Evolutionary conservation across 1,140 invertebrate genomes (phyloP), one percentile per base, ranked within the genome.

Genomic region (Apis florea): DNA sequence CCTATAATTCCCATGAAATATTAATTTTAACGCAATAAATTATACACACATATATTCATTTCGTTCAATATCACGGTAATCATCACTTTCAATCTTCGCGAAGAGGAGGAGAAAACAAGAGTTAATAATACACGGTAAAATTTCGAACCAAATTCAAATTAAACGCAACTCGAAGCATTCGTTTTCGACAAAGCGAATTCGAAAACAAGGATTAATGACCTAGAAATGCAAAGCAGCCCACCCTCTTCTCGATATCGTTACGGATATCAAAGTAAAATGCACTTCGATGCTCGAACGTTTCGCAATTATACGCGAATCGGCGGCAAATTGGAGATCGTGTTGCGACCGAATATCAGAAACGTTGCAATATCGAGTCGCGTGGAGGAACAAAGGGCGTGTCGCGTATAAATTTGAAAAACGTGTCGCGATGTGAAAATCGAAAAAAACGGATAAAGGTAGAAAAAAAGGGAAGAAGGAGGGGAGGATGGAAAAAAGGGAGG

Each of bases 321-420:
- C 24, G n/a, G 40, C 17, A 15, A 74, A 51, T 51, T 9, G 24
- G 40, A 31, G 19, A 63, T 73, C n/a, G 13, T 8, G 11, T 12
- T n/a, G 12, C 21, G 1, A 24, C 61, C 26, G 11, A 21, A 19
- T 12, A 11, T 1, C 19, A 15, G 15, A 40, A 66, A 31, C 17
- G 15, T 63, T 49, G 58, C 11, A 6, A 26, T 40, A 53, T 21
- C 53, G 53, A 71, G 47, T 59, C 26, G 24, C 51, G 19, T 1
- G 1, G 15, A 40, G 15, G 56, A 53, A 79, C 77, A 72, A 79
- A 72, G 58, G 47, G 6, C n/a, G 26, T 11, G 51, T 40, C 15
- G 19, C 21, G n/a, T 56, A 66, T 64, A 74, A 66, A 74, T 66
- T 66, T 24, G 61, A 13, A 13, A 73, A 67, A 80, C n/a, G 17